Evolutionary conservation across 2,888 invertebrate genomes (phyloP), one percentile per base, ranked within the genome.

Genomic region (Ochlodes sylvanus): DNA sequence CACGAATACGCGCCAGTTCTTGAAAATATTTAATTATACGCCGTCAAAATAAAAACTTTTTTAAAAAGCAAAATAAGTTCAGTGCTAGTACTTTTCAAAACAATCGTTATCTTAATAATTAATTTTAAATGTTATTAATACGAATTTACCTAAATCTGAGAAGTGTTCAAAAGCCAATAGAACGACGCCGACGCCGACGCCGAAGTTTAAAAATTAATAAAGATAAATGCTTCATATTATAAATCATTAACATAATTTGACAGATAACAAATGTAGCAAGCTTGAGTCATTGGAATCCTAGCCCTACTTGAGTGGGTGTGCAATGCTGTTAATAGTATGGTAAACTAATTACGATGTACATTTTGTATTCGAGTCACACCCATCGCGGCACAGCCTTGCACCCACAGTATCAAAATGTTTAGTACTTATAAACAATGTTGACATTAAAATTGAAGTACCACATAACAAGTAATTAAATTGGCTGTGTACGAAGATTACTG

Each of bases 291-390:
- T 27, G 60, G 42, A 64, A 62, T 68, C 55, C 55, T 47, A 55
- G 55, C 19, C 38, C 58, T 68, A 69, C 47, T 60, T 57, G 52
- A 66, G 66, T 60, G 52, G 66, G 66, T 19, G 58, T 27, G 60
- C 52, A 66, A 66, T 60, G 69, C 52, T 65, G 56, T 54, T 69
- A 70, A 69, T 58, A 58, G 19, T 68, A 72, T 69, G 65, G 64
- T 56, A 54, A 67, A 61, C 67, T 72, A 72, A 72, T 70, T 69
- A 70, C 64, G 67, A 69, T 70, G 69, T 72, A 66, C 17, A 66
- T 66, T 27, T 66, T 52, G 65, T 66, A 69, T 72, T 41, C 60
- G 70, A 68, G 63, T 56, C 60, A 69, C 63, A 47, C 56, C 62
- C 57, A 50, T 47, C 17, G 62, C 66, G 55, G 58, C 68, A 57